Evolutionary conservation across 2,888 invertebrate genomes (phyloP).

Genomic region (Dimorphilus gyrociliatus): DNA sequence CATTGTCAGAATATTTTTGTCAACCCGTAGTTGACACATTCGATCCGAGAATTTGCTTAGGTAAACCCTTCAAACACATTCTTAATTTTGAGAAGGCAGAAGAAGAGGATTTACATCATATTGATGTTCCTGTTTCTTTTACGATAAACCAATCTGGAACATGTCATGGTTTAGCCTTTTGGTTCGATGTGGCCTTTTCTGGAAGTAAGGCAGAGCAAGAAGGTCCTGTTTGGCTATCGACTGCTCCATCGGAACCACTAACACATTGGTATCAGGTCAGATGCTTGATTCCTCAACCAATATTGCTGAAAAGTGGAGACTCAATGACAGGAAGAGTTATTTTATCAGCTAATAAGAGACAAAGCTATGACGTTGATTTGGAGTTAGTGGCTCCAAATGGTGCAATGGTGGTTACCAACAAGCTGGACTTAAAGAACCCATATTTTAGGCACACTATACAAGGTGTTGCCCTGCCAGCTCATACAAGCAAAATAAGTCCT

Average conservation of each 20-base stretch:
- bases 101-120: slow-evolving; percentile 82
- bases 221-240: slow-evolving; percentile 90
- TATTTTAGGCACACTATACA: slow-evolving; percentile 58
- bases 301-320: slow-evolving; percentile 86
- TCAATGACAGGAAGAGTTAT: slow-evolving; percentile 68
- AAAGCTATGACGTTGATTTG: slow-evolving; percentile 96
- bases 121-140: slow-evolving; percentile 86
- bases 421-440: slow-evolving; percentile 90
- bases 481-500: slow-evolving; percentile 72
- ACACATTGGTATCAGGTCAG: slow-evolving; percentile 99
- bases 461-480: slow-evolving; percentile 71
- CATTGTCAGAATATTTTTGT: slow-evolving; percentile 89
- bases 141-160: slow-evolving; percentile 77
- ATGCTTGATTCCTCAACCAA: slow-evolving; percentile 77
- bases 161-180: slow-evolving; percentile 91
- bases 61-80: slow-evolving; percentile 75
- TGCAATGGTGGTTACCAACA: slow-evolving; percentile 62
- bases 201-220: slow-evolving; percentile 50
- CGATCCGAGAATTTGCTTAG: slow-evolving; percentile 89
- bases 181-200: slow-evolving; percentile 95
- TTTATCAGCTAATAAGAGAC: slow-evolving; percentile 77
- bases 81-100: slow-evolving; percentile 81
- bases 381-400: slow-evolving; percentile 78
- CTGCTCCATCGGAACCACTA: slow-evolving; percentile 87
- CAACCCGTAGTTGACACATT: slow-evolving; percentile 97